Base-by-base conservation (phyloP, 2,888 invertebrate genomes). In the Mycogona germanica region DNA sequence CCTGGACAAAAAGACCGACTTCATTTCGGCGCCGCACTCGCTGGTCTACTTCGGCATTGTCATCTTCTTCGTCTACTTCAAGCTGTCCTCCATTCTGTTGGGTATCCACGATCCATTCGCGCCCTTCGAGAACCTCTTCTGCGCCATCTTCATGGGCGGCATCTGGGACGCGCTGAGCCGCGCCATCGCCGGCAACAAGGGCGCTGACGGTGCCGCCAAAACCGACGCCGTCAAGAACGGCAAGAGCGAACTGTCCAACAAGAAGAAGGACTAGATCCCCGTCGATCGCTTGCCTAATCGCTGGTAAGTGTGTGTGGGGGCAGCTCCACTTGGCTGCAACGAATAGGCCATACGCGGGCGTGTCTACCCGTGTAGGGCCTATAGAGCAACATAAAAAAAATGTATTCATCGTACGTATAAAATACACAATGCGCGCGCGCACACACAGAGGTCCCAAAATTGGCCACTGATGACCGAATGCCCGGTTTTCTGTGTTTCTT, bases 91-190 rank as follows among this genome's bases (percentile, higher is more conserved):
- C 7, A 85, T 98, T 65, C 75, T 99, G 55, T 77, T 98, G 64
- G 93, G 95, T 62, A 96, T 98, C 65, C 92, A 93, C 68, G 98
- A 99, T 76, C 98, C 98, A 37, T 97, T 99, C 73, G 82, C 92
- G 65, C 98, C 98, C 14, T 93, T 98, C 69, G 98, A 99, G 76
- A 99, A 99, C 71, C 76, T 99, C 55, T 85, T 89, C 75, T 97
- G 95, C 70, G 93, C 96, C 23, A 74, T 96, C 50, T 92, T 92
- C 76, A 81, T 98, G 72, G 98, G 98, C 38, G 98, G 98, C 52
- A 87, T 98, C 69, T 96, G 95, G 88, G 98, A 99, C 73, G 92
- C 93, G 35, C 76, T 97, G 66, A 86, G 87, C 58, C 85, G 87
- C 70, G 81, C 93, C 57, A 78, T 93, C 62, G 84, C 87, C 64